A percentile compares a stretch with the other conserved stretches of the same genome.
These are phyloP conservation scores for Gastrophysa polygoni DNA, from an alignment of 2,888 invertebrate genomes.

Conservation along the genomic window DNA sequence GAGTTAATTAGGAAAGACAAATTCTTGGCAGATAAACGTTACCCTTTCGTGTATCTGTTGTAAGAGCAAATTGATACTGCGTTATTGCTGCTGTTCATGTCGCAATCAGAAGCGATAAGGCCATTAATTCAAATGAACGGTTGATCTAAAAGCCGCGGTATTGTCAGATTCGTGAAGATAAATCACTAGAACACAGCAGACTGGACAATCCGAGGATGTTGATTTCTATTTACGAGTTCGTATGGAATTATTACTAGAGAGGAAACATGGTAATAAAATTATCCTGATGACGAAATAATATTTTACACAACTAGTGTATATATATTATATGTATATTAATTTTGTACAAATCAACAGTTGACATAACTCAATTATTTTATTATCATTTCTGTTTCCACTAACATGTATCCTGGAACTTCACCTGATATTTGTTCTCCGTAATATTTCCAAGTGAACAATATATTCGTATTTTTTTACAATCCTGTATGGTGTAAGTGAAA, in stretches of 20 bases:
- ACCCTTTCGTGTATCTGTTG: slow-evolving; percentile 13
- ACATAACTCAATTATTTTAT: no score
- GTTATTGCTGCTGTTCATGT: slow-evolving; percentile 14
- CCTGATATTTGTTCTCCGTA: no score
- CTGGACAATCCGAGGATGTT: background rate
- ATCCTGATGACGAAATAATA: background rate
- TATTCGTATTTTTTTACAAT: no score
- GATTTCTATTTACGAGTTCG: background rate
- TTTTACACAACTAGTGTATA: no score
- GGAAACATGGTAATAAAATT: background rate
- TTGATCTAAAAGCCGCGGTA: background rate
- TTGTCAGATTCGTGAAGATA: background rate
- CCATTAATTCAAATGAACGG: slow-evolving; percentile 22
- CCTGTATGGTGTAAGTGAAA: no score
- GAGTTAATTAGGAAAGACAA: slow-evolving; percentile 8
- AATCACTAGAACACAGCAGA: background rate
- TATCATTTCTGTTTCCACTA: no score
- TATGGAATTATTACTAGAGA: background rate
- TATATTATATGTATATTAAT: no score
- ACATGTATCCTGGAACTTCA: no score
- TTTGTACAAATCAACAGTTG: no score
- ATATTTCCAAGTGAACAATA: no score
- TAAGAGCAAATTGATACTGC: slow-evolving; percentile 13
- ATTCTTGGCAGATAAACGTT: slow-evolving; percentile 7
- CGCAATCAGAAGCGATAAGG: slow-evolving; percentile 20